A percentile compares a stretch with the other conserved stretches of the same genome.
phyloP scores from a whole-genome alignment of 2,797 vertebrate species.

The Sarcoramphus papa region DNA sequence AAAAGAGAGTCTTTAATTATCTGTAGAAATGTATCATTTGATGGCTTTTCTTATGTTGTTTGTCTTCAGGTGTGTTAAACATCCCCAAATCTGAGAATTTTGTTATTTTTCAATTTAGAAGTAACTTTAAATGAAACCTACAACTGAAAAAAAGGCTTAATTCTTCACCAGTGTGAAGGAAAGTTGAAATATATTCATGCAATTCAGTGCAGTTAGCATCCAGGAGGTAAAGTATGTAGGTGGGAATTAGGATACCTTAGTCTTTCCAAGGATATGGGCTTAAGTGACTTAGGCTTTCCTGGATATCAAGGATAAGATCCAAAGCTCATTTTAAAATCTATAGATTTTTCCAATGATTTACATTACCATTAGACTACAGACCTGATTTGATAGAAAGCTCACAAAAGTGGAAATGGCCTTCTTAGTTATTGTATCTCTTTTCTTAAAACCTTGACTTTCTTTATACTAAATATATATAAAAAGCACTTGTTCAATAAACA shows the following conservation, averaged over 20 bases:
- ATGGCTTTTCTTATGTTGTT: not conserved
- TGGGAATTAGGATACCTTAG: not conserved
- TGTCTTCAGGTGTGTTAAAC: not conserved
- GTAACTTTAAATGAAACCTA: not conserved
- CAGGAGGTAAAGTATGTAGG: not conserved
- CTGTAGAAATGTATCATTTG: not conserved
- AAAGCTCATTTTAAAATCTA: not conserved
- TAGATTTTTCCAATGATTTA: not conserved
- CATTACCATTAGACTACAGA: not conserved
- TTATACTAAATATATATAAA: not conserved
- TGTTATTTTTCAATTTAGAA: not conserved
- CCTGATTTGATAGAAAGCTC: not conserved
- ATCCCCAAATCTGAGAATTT: not conserved
- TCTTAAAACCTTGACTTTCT: not conserved
- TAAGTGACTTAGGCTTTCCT: not conserved
- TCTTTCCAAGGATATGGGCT: not conserved
- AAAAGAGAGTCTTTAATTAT: not conserved
- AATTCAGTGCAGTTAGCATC: not conserved
- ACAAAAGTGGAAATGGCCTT: not conserved
- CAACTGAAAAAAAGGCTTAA: not conserved
- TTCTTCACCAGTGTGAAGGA: not conserved
- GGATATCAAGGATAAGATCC: not conserved
- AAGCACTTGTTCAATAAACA: not conserved
- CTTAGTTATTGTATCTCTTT: not conserved
- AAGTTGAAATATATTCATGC: not conserved